A percentile compares a stretch with the other conserved stretches of the same genome.
phyloP scores from a whole-genome alignment of 2,888 invertebrate species.

The Drosophila neutralis region DNA sequence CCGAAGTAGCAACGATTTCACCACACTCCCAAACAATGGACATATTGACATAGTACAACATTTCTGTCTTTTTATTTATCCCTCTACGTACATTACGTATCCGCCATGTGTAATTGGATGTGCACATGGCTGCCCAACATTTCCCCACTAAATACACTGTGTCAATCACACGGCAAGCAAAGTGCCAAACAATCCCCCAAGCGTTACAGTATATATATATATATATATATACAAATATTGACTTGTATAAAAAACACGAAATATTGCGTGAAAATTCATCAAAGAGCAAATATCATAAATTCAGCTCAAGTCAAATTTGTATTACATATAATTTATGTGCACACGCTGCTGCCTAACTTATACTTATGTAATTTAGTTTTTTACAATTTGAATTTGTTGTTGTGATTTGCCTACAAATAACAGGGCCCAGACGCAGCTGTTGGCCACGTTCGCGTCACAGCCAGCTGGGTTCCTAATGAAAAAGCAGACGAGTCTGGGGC shows the following conservation, averaged over 20 bases:
- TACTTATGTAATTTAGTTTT: conserved; percentile 75
- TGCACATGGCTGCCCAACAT: not conserved
- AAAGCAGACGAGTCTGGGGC: conserved; percentile 7
- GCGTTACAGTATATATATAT: conserved; percentile 8
- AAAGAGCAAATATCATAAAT: conserved; percentile 54
- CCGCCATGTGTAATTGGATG: conserved; percentile 9
- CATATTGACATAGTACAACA: conserved; percentile 52
- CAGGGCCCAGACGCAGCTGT: conserved; percentile 43
- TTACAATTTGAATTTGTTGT: conserved; percentile 63
- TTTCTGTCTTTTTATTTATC: not conserved
- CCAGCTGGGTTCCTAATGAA: conserved; percentile 56
- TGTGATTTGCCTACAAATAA: conserved; percentile 21
- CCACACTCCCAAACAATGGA: conserved; percentile 51
- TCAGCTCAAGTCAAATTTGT: conserved; percentile 47
- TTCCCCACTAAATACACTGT: conserved; percentile 40
- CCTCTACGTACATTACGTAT: conserved; percentile 16
- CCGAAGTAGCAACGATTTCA: conserved; percentile 1
- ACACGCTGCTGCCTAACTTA: conserved; percentile 36
- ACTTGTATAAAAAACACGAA: conserved; percentile 22
- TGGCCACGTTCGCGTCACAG: conserved; percentile 53
- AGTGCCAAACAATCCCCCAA: conserved; percentile 44
- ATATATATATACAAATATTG: conserved; percentile 54
- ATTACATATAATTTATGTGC: conserved; percentile 66
- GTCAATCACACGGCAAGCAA: conserved; percentile 67
- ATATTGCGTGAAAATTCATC: conserved; percentile 42